Evolutionary conservation across 2,888 invertebrate species (phyloP).

Genomic region (Bombyx huttoni): DNA sequence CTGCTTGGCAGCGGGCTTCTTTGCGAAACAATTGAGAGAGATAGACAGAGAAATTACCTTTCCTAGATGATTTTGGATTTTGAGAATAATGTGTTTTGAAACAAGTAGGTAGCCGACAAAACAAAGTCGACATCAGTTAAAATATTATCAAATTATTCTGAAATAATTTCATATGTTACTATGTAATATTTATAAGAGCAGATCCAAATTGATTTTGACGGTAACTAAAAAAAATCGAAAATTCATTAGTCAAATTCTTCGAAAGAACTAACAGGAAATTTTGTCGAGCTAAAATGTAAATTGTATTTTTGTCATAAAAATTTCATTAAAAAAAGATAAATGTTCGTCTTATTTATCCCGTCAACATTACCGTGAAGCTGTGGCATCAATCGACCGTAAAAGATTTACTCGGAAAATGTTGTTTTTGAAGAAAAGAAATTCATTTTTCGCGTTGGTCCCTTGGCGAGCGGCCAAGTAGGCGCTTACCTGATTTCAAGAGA

Average conservation of each 20-base stretch:
- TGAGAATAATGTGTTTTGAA: too few relatives aligned
- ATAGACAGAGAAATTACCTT: too few relatives aligned
- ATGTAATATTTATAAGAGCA: too few relatives aligned
- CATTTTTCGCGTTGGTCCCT: not conserved
- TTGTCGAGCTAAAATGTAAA: not conserved
- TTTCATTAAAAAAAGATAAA: not conserved
- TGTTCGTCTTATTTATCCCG: not conserved
- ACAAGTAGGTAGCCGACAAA: too few relatives aligned
- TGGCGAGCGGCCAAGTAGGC: not conserved
- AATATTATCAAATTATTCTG: too few relatives aligned
- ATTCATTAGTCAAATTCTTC: not conserved
- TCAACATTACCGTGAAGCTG: not conserved
- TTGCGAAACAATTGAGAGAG: too few relatives aligned
- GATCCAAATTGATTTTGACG: too few relatives aligned
- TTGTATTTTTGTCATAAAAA: not conserved
- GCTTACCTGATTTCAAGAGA: not conserved
- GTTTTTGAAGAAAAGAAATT: slow-evolving; percentile 26
- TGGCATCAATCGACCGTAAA: slow-evolving; percentile 1
- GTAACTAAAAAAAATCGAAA: not conserved
- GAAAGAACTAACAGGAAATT: not conserved
- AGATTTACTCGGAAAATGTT: slow-evolving; percentile 25
- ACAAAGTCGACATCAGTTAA: too few relatives aligned
- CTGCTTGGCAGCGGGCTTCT: too few relatives aligned
- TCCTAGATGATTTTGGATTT: too few relatives aligned
- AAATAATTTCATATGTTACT: too few relatives aligned